Percentiles rank a stretch among this genome's conserved stretches.
Conservation (phyloP, 1,140 invertebrate genomes). For the Phortica variegata region DNA sequence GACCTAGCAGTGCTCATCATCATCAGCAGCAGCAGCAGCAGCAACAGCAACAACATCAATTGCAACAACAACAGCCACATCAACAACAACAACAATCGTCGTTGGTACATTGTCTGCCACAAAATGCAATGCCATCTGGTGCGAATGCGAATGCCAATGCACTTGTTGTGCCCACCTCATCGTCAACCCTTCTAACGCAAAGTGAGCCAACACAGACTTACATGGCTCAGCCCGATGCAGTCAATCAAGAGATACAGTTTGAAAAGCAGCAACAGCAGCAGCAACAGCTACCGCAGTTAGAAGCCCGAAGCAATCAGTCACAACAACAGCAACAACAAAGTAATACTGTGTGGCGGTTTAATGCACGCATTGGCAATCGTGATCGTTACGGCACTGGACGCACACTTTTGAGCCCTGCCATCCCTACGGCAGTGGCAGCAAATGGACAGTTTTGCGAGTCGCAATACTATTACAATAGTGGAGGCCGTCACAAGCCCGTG, state of each 20-base stretch:
- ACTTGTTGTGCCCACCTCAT: too few species aligned
- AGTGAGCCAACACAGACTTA: too few species aligned
- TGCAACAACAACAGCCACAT: background rate
- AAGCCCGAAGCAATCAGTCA: background rate
- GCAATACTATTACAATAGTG: background rate
- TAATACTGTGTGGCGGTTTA: background rate
- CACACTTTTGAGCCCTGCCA: constrained; percentile 4
- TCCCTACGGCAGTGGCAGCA: constrained; percentile 5
- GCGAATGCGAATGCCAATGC: background rate
- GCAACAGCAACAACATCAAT: background rate
- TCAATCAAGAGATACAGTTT: constrained; percentile 4
- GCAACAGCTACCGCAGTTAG: background rate
- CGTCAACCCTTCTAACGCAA: too few species aligned
- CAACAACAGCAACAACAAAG: background rate
- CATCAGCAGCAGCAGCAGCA: background rate
- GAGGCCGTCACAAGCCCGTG: too few species aligned
- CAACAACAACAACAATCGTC: constrained; percentile 22
- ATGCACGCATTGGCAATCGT: background rate
- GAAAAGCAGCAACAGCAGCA: constrained; percentile 3
- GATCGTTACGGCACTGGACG: background rate
- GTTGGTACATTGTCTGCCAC: background rate
- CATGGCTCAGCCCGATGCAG: constrained; percentile 6
- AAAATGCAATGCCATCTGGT: background rate
- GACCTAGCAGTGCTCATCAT: too few species aligned
- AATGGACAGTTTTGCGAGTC: constrained; percentile 8